Evolutionary conservation across 2,113 vertebrate genomes (phyloP), one percentile per base, ranked within the genome.

Genomic region (Anguilla rostrata): DNA sequence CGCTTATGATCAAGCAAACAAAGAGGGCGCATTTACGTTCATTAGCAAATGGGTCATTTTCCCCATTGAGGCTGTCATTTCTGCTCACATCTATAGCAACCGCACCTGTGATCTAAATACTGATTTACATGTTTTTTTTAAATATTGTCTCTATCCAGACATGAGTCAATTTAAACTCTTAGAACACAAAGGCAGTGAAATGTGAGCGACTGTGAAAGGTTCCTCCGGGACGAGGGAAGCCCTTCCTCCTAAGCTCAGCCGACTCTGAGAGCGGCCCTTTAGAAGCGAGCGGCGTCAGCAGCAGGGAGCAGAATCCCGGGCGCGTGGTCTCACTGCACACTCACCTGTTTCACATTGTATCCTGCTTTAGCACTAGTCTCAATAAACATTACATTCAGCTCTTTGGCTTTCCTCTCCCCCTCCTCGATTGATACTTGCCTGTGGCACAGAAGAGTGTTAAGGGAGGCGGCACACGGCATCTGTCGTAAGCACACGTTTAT

Each of bases 341-440:
- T 97, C 94, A 99, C 98, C 98, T 99, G 98, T 94, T 99, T 99
- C 84, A 99, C 98, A 40, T 99, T 99, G 96, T 99, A 99, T 92
- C 98, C 98, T 22, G 98, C 98, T 96, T 99, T 99, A 89, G 98
- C 98, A 92, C 98, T 99, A 94, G 98, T 99, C 96, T 99, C 98
- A 91, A 99, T 99, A 97, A 99, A 99, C 98, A 99, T 99, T 94
- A 99, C 98, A 95, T 97, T 99, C 95, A 99, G 97, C 96, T 99
- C 98, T 98, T 99, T 99, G 97, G 98, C 98, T 97, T 99, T 99
- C 94, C 97, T 96, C 90, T 99, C 98, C 87, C 98, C 98, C 94
- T 99, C 98, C 91, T 99, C 98, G 91, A 99, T 99, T 93, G 98
- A 97, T 92, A 99, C 98, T 97, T 99, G 98, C 94, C 98, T 99